Conservation (phyloP, 2,797 vertebrate genomes). For the Spondyliosoma cantharus region DNA sequence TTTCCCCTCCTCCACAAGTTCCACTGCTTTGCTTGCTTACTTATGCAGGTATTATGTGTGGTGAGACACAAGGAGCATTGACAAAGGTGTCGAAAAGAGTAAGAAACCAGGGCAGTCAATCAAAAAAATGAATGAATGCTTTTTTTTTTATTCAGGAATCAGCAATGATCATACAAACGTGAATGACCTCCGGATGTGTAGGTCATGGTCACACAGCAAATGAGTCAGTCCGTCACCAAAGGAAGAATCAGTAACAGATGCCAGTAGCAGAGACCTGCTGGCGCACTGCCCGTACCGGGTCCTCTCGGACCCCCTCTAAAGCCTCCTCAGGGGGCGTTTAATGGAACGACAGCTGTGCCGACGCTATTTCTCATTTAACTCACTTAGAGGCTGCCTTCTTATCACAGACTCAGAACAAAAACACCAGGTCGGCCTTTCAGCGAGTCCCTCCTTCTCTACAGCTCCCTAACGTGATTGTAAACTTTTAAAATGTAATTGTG, state of each 20-base stretch:
- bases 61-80: constrained; percentile 5
- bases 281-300: constrained; percentile 59
- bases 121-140: neutral
- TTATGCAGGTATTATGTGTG: neutral
- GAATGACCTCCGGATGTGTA: constrained; percentile 12
- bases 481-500: constrained; percentile 80
- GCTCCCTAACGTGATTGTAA: constrained; percentile 80
- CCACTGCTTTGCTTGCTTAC: constrained; percentile 13
- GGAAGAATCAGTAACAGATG: constrained; percentile 59
- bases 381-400: constrained; percentile 80
- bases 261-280: constrained; percentile 49
- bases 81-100: constrained; percentile 2
- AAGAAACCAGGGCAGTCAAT: neutral
- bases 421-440: constrained; percentile 72
- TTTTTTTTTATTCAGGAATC: neutral
- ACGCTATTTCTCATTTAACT: constrained; percentile 82
- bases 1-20: neutral
- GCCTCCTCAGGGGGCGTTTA: constrained; percentile 73
- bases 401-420: constrained; percentile 75
- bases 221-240: constrained; percentile 41
- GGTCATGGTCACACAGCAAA: constrained; percentile 41
- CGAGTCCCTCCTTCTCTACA: constrained; percentile 57
- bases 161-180: neutral
- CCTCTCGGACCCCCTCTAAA: constrained; percentile 66
- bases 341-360: constrained; percentile 82